Percentiles rank a stretch among this genome's conserved stretches.
Conservation (phyloP, 1,140 invertebrate species). For the Neodiprion fabricii region DNA sequence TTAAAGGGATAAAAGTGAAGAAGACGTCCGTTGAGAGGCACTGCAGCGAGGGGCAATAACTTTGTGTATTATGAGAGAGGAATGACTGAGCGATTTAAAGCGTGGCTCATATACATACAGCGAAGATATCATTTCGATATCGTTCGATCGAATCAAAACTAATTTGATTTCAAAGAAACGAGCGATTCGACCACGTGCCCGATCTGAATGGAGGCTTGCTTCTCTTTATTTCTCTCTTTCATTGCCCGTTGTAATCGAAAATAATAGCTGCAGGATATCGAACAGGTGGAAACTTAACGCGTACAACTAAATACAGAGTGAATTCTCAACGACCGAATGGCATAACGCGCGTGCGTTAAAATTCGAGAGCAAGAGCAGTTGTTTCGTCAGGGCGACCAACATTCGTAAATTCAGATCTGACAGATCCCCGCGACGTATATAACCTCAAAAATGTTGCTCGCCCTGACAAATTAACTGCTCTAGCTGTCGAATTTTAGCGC, state of each 20-base stretch:
- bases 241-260: too few species aligned
- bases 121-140: constrained; percentile 38
- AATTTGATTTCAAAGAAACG: constrained; percentile 50
- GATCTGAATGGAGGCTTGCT: constrained; percentile 27
- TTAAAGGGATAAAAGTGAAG: not conserved
- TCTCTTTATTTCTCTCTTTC: constrained; percentile 8
- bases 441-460: too few species aligned
- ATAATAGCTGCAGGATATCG: too few species aligned
- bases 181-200: constrained; percentile 29
- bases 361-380: too few species aligned
- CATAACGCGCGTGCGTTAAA: too few species aligned
- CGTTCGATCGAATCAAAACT: constrained; percentile 39
- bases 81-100: constrained; percentile 38
- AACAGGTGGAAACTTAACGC: not conserved
- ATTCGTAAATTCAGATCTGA: too few species aligned
- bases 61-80: constrained; percentile 36
- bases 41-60: constrained; percentile 36
- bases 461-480: too few species aligned
- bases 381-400: too few species aligned
- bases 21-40: constrained; percentile 29
- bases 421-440: too few species aligned
- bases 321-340: too few species aligned
- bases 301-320: not conserved
- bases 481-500: too few species aligned
- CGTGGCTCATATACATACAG: constrained; percentile 40